Conservation (phyloP, 2,888 invertebrate genomes). For the Heliconius sara region DNA sequence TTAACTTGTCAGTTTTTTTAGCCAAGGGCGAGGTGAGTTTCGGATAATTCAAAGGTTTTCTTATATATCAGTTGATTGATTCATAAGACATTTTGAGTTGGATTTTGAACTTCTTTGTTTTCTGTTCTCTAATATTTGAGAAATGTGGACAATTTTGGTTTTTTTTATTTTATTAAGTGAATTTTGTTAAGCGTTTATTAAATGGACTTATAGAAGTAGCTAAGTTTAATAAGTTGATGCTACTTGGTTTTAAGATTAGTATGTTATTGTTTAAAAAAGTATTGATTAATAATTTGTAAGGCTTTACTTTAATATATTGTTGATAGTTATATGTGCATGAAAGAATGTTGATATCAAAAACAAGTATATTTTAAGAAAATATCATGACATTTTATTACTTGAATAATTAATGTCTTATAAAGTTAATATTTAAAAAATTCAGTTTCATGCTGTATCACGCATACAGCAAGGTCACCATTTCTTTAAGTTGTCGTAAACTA, state of each 20-base stretch:
- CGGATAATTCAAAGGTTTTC: constrained; percentile 43
- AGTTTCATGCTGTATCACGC: no score
- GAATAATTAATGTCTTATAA: no score
- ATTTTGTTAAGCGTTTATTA: neutral
- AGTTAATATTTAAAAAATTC: no score
- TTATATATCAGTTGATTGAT: constrained; percentile 26
- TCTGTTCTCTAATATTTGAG: neutral
- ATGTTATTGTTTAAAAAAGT: no score
- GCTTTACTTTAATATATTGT: neutral
- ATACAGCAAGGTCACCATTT: no score
- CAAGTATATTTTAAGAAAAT: no score
- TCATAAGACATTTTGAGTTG: neutral
- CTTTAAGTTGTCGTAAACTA: no score
- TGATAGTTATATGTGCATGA: neutral
- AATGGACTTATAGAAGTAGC: neutral
- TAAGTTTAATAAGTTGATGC: no score
- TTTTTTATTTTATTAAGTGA: neutral
- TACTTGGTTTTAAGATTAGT: neutral
- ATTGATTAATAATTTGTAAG: neutral
- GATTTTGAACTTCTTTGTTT: neutral
- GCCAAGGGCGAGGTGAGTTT: constrained; percentile 71
- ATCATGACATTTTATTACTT: neutral
- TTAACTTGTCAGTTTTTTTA: constrained; percentile 43
- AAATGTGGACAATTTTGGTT: neutral
- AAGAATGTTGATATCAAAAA: no score